Evolutionary conservation across 2,888 invertebrate species (phyloP).

Genomic region (Caenorhabditis sp.): DNA sequence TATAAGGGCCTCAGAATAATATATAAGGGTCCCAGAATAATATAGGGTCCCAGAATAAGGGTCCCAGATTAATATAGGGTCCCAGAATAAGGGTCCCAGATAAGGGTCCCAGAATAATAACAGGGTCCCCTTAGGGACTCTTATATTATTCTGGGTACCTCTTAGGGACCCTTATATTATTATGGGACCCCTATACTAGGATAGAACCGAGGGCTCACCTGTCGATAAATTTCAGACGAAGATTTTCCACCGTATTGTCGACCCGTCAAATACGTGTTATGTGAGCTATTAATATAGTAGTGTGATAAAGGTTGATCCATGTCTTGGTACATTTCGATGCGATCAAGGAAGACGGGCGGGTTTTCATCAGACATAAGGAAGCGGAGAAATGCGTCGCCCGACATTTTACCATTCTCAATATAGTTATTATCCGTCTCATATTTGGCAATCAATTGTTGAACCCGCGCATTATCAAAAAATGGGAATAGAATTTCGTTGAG

Average conservation of each 20-base stretch:
- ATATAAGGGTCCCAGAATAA: no score
- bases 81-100: no score
- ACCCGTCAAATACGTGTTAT: constrained; percentile 91
- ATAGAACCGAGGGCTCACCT: no score
- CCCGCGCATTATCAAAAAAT: constrained; percentile 91
- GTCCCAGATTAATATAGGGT: no score
- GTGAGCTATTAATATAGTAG: constrained; percentile 94
- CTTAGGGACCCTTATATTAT: no score
- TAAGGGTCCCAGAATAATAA: no score
- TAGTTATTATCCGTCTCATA: constrained; percentile 75
- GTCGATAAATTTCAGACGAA: constrained; percentile 94
- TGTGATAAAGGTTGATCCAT: constrained; percentile 98
- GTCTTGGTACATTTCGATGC: constrained; percentile 78
- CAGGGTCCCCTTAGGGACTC: no score
- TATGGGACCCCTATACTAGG: no score
- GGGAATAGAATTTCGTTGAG: constrained; percentile 98
- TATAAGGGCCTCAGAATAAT: no score
- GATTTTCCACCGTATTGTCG: constrained; percentile 97
- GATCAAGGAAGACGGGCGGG: constrained; percentile 96
- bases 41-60: no score
- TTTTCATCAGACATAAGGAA: constrained; percentile 99
- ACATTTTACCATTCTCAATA: constrained; percentile 68
- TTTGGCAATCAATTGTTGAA: constrained; percentile 88
- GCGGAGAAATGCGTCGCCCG: constrained; percentile 91
- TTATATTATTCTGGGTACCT: no score